A percentile compares a stretch with the other conserved stretches of the same genome.
Evolutionary conservation across 30 jellyfish, hydroid and myxozoan genomes (phyloP).

Genomic region (Turritopsis rubra): DNA sequence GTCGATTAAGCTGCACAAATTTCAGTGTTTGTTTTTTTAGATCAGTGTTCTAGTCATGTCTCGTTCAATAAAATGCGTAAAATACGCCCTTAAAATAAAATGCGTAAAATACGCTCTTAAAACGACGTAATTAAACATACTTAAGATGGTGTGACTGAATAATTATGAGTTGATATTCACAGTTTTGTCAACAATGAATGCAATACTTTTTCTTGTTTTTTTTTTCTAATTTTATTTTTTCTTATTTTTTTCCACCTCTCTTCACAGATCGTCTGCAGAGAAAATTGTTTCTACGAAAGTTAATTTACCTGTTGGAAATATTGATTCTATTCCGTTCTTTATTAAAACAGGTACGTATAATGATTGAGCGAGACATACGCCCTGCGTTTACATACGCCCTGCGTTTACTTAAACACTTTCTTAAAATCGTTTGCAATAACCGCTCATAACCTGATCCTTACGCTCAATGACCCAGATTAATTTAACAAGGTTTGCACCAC

Average conservation of each 20-base stretch:
- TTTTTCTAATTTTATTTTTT: neutral
- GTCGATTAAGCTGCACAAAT: neutral
- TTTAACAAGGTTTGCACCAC: too few relatives aligned
- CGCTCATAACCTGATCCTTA: too few relatives aligned
- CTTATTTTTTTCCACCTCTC: neutral
- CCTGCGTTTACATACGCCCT: too few relatives aligned
- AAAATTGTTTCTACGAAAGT: conserved; percentile 36
- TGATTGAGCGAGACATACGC: neutral
- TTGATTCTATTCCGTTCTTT: conserved; percentile 45
- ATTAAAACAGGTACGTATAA: conserved; percentile 62
- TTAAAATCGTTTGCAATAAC: neutral
- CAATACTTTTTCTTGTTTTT: neutral
- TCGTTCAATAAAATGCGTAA: too few relatives aligned
- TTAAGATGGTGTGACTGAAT: too few relatives aligned
- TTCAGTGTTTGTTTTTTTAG: neutral
- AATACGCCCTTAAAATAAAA: too few relatives aligned
- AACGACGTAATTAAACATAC: too few relatives aligned
- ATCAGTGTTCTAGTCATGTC: too few relatives aligned
- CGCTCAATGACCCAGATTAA: too few relatives aligned
- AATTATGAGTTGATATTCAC: too few relatives aligned
- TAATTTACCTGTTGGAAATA: conserved; percentile 48
- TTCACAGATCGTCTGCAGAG: conserved; percentile 2
- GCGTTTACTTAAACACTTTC: neutral
- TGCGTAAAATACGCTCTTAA: too few relatives aligned
- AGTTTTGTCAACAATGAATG: too few relatives aligned